A percentile compares a stretch with the other conserved stretches of the same genome.
Conservation (phyloP, 2,888 invertebrate species). For the Limnephilus rhombicus region DNA sequence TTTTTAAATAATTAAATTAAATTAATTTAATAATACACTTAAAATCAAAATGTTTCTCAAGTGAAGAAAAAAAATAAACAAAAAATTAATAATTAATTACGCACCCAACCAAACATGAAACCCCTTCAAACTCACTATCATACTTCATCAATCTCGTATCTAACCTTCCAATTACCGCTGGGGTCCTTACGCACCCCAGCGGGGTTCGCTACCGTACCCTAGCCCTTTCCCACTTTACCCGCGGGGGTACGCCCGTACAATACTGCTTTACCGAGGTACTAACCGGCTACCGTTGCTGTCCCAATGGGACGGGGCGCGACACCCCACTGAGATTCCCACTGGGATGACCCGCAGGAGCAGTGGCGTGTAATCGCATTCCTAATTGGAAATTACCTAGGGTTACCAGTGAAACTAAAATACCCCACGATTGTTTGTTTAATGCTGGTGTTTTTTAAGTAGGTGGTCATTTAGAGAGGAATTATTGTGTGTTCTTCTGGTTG, state of each 20-base stretch:
- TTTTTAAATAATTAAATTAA: no score
- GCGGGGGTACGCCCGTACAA: background rate
- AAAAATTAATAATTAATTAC: background rate
- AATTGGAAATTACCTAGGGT: slow-evolving; percentile 3
- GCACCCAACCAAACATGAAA: background rate
- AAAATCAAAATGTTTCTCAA: no score
- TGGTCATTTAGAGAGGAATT: no score
- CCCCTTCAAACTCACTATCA: background rate
- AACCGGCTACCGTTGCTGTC: background rate
- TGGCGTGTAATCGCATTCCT: slow-evolving; percentile 23
- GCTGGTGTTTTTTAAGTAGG: background rate
- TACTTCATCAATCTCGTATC: background rate
- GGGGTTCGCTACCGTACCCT: background rate
- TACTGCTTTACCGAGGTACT: background rate
- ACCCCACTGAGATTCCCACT: background rate
- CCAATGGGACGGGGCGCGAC: background rate
- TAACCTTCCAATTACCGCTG: background rate
- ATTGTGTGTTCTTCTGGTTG: no score
- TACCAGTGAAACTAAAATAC: background rate
- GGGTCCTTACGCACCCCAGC: background rate
- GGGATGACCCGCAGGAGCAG: background rate
- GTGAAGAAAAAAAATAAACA: background rate
- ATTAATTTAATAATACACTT: no score
- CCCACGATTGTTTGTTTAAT: background rate
- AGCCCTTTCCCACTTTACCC: no score